Conservation (phyloP, 2,888 invertebrate genomes). For the Apoda limacodes region DNA sequence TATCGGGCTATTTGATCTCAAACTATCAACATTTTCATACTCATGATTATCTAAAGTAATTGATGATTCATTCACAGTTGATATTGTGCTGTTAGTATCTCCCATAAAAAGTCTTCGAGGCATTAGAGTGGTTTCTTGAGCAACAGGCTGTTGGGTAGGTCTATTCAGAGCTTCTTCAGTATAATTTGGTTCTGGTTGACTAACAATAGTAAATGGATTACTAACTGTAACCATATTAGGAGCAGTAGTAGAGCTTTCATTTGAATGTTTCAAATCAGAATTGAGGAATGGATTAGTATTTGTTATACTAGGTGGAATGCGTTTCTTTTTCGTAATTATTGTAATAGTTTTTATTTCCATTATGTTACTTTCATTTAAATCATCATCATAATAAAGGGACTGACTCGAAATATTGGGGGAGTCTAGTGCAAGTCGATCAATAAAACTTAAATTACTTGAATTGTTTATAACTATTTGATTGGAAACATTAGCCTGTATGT, state of each 20-base stretch:
- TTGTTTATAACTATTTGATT: slow-evolving; percentile 52
- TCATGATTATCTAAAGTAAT: slow-evolving; percentile 33
- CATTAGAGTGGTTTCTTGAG: slow-evolving; percentile 27
- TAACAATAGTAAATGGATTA: slow-evolving; percentile 40
- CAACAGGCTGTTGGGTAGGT: slow-evolving; percentile 19
- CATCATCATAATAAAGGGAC: slow-evolving; percentile 56
- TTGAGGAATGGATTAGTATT: slow-evolving; percentile 60
- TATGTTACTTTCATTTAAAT: slow-evolving; percentile 64
- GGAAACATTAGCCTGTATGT: slow-evolving; percentile 41
- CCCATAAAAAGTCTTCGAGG: slow-evolving; percentile 47
- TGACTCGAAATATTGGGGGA: slow-evolving; percentile 49
- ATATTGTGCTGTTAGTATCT: slow-evolving; percentile 56
- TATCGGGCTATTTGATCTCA: slow-evolving; percentile 46
- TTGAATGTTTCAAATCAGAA: slow-evolving; percentile 31
- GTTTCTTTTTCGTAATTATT: slow-evolving; percentile 54
- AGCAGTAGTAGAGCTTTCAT: slow-evolving; percentile 17
- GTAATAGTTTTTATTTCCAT: slow-evolving; percentile 68
- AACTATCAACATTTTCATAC: slow-evolving; percentile 54
- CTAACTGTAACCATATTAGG: slow-evolving; percentile 12
- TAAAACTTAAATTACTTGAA: slow-evolving; percentile 49
- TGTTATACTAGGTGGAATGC: slow-evolving; percentile 22
- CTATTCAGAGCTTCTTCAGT: slow-evolving; percentile 30
- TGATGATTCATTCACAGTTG: slow-evolving; percentile 49
- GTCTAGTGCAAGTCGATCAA: slow-evolving; percentile 52
- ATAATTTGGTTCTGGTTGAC: slow-evolving; percentile 40